A percentile compares a stretch with the other conserved stretches of the same genome.
Conservation (phyloP, 2,797 vertebrate species). For the Nyctalus aviator region DNA sequence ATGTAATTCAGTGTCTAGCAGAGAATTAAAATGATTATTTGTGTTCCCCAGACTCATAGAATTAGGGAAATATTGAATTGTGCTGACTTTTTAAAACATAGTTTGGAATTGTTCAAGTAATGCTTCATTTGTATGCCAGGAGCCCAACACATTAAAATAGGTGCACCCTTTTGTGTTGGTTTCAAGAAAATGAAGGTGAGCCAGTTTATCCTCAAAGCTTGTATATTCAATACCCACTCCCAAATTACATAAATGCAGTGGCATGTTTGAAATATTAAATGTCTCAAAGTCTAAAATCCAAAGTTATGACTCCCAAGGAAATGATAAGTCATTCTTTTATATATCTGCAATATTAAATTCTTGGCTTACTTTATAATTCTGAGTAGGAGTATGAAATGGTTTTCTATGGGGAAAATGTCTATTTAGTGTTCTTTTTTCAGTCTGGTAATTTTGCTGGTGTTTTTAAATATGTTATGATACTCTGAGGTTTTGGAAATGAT, state of each 20-base stretch:
- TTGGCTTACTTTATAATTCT: conserved; percentile 67
- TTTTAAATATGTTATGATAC: conserved; percentile 77
- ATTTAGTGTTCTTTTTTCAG: conserved; percentile 68
- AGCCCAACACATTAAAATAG: conserved; percentile 61
- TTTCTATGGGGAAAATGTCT: conserved; percentile 71
- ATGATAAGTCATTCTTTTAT: conserved; percentile 71
- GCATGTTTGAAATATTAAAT: conserved; percentile 76
- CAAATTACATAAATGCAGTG: conserved; percentile 62
- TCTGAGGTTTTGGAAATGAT: conserved; percentile 72
- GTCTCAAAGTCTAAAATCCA: conserved; percentile 74
- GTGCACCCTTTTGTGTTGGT: conserved; percentile 32
- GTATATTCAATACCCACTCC: conserved; percentile 53
- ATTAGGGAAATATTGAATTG: conserved; percentile 71
- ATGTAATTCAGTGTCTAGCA: conserved; percentile 71
- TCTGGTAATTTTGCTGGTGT: conserved; percentile 65
- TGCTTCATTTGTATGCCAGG: conserved; percentile 70
- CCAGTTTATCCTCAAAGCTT: conserved; percentile 62
- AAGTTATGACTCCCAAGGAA: conserved; percentile 62
- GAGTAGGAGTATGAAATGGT: conserved; percentile 50
- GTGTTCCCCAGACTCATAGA: conserved; percentile 70
- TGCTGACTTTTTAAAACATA: conserved; percentile 72
- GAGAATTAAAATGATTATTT: conserved; percentile 81
- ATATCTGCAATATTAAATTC: conserved; percentile 76
- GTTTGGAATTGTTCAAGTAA: conserved; percentile 65
- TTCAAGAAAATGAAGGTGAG: conserved; percentile 65